A percentile compares a stretch with the other conserved stretches of the same genome.
Conservation (phyloP, 2,113 vertebrate genomes). For the Hirundichthys speculiger region DNA sequence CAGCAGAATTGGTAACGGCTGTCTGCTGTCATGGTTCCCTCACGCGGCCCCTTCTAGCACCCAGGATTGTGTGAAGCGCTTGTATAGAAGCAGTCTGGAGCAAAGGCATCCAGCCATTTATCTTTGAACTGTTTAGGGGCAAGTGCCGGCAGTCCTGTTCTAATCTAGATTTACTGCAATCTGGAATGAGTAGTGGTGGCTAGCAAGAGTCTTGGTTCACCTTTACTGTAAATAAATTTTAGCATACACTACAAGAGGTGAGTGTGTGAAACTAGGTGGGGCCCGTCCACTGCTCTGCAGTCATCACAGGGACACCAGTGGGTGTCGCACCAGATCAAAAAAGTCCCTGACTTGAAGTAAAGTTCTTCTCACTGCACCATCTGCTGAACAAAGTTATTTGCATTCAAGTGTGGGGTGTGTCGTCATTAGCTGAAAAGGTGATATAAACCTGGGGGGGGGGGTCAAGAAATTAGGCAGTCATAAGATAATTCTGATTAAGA, state of each 20-base stretch:
- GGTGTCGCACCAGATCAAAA: slow-evolving; percentile 2
- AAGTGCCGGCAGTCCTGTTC: background rate
- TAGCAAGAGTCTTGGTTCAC: slow-evolving; percentile 5
- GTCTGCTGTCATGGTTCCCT: slow-evolving; percentile 5
- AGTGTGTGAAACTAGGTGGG: slow-evolving; percentile 18
- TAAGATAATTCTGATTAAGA: background rate
- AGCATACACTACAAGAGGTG: background rate
- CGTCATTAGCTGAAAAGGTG: background rate
- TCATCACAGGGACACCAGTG: slow-evolving; percentile 21
- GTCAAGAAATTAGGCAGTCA: too few relatives aligned
- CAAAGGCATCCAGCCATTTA: slow-evolving; percentile 1
- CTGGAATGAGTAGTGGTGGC: slow-evolving; percentile 9
- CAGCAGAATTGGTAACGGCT: slow-evolving; percentile 7
- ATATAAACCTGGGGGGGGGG: background rate
- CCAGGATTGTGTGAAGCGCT: slow-evolving; percentile 4
- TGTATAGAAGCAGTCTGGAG: slow-evolving; percentile 4
- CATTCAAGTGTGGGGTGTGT: background rate
- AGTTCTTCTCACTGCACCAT: slow-evolving; percentile 36
- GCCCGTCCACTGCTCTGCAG: slow-evolving; percentile 24
- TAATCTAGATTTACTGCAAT: slow-evolving; percentile 7
- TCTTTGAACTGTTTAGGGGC: slow-evolving; percentile 12
- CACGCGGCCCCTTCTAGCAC: background rate
- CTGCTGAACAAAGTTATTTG: slow-evolving; percentile 8
- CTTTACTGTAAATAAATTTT: slow-evolving; percentile 13
- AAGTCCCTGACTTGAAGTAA: slow-evolving; percentile 9